Base-by-base conservation (phyloP, 2,113 vertebrate genomes). In the Leptodactylus fuscus region DNA sequence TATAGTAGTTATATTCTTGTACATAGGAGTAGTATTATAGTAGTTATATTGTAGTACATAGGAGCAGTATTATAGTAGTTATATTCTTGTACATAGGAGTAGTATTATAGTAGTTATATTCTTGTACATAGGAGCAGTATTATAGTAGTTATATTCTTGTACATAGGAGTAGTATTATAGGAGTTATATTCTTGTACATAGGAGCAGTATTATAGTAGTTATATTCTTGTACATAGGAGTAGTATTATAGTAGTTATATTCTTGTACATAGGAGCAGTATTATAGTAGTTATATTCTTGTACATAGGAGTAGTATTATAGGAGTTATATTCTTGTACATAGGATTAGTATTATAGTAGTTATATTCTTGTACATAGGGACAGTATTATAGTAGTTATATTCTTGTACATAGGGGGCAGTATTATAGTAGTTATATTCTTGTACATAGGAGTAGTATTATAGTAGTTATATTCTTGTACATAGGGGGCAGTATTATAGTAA, bases 231-330 rank as follows among this genome's bases (percentile, higher is more conserved):
- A 60, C 4, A 60, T 60, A 60, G 58, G 58, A 3, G 58, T 24
- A 60, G 58, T 60, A 60, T 60, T 60, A 60, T 60, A 60, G 58
- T 60, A 60, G 58, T 60, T 60, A 60, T 60, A 60, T 60, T 60
- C 58, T 12, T 60, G 24, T 60, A 60, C 11, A 60, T 60, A 60
- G 58, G 58, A n/a, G 58, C 0, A 60, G 58, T 60, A 60, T 60
- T 60, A 60, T 60, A 60, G 58, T 60, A 60, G 58, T 60, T 60
- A 60, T 60, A 60, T 55, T 55, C 53, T 55, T 55, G 53, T 55
- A 55, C 3, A 55, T 55, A 55, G 53, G 53, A n/a, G 29, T 29
- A 67, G 62, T 67, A 34, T 67, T 67, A 67, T 67, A 67, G 62
- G 32, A 67, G 62, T 67, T 67, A 67, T 24, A 27, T 60, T 60